Evolutionary conservation across 2,113 vertebrate genomes (phyloP).

Genomic region (Eptesicus fuscus): DNA sequence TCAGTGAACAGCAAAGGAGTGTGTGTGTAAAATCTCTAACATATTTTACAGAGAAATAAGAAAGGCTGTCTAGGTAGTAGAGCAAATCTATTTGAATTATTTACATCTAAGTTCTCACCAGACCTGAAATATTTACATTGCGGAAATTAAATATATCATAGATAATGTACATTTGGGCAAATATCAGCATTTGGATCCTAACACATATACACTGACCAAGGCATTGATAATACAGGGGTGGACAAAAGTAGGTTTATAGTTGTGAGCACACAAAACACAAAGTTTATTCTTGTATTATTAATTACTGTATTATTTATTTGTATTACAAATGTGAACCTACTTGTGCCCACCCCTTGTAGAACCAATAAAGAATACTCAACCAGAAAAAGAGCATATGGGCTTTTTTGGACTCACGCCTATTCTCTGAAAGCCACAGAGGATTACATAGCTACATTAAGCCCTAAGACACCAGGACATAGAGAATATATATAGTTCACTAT

Average conservation of each 20-base stretch:
- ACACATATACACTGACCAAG: not conserved
- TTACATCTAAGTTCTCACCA: slow-evolving; percentile 36
- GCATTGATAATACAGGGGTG: not conserved
- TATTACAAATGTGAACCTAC: not conserved
- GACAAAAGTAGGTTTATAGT: not conserved
- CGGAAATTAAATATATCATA: slow-evolving; percentile 14
- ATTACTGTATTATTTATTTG: not conserved
- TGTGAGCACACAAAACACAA: not conserved
- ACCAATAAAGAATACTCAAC: not conserved
- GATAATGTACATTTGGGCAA: slow-evolving; percentile 16
- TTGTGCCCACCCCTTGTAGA: not conserved
- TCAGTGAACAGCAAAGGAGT: not conserved
- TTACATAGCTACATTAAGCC: not conserved
- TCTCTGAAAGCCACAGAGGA: not conserved
- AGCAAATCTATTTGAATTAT: not conserved
- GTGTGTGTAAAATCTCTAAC: slow-evolving; percentile 4
- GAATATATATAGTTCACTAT: slow-evolving; percentile 34
- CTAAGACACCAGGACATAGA: not conserved
- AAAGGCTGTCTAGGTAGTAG: not conserved
- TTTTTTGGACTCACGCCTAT: not conserved
- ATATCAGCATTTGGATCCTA: not conserved
- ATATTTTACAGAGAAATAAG: not conserved
- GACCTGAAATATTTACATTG: slow-evolving; percentile 6
- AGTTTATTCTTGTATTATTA: not conserved
- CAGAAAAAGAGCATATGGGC: not conserved